Evolutionary conservation across 2,113 vertebrate species (phyloP).

Genomic region (Tupaia tana): DNA sequence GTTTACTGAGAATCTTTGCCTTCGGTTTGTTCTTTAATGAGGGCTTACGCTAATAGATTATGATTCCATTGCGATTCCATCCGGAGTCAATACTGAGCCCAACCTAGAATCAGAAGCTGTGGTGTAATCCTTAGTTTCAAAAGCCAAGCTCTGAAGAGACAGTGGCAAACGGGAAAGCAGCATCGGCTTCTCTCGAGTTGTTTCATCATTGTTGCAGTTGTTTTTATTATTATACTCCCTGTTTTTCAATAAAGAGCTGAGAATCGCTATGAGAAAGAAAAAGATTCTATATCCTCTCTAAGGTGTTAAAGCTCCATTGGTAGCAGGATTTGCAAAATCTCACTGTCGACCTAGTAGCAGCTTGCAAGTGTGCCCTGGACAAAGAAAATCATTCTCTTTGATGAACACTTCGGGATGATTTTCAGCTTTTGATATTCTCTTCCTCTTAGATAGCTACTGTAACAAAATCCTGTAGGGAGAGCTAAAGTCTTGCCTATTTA

Average conservation of each 20-base stretch:
- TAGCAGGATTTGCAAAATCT: slow-evolving; percentile 34
- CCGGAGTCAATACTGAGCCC: background rate
- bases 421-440: slow-evolving; percentile 25
- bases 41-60: background rate
- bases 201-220: background rate
- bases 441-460: slow-evolving; percentile 53
- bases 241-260: slow-evolving; percentile 47
- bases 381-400: slow-evolving; percentile 69
- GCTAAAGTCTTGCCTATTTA: slow-evolving; percentile 73
- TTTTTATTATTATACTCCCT: slow-evolving; percentile 38
- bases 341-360: background rate
- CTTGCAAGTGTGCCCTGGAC: slow-evolving; percentile 58
- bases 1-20: background rate
- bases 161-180: background rate
- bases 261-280: slow-evolving; percentile 49
- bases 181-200: background rate
- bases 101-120: background rate
- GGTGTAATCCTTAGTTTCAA: background rate
- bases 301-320: slow-evolving; percentile 36
- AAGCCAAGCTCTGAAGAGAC: background rate
- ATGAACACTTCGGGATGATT: slow-evolving; percentile 35
- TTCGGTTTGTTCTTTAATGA: background rate
- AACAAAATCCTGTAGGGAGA: slow-evolving; percentile 79
- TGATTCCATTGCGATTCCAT: background rate
- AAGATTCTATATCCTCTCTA: slow-evolving; percentile 30